Base-by-base conservation (phyloP, 2,113 vertebrate species). In the Tauraco erythrolophus region DNA sequence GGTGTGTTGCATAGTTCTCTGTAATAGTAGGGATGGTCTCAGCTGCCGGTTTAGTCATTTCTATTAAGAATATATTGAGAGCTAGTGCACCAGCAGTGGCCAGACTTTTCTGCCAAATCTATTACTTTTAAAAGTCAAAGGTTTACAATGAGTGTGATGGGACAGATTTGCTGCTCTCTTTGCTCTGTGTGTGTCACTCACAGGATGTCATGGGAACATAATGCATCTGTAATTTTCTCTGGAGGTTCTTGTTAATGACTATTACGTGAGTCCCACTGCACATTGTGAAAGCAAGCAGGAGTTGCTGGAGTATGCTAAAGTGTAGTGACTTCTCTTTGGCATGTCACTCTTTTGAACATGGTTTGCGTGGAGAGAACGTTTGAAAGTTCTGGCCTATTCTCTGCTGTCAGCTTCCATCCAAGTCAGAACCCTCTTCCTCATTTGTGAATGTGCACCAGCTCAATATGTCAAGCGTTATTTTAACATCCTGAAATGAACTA, bases 41-140 rank as follows among this genome's bases (percentile, higher is more conserved):
- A 97, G 97, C 93, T 97, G 97, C 70, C 0, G 1, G 14, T 51
- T 71, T 45, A 80, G 78, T 86, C 4, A 33, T 48, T 96, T 91
- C 92, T 65, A 91, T 97, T 88, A 96, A 39, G 86, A 88, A 50
- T 83, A 43, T 77, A 95, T 92, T 95, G 88, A n/a, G 68, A 48
- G 86, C 58, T 60, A 53, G 30, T 5, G 9, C 22, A 50, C 8
- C 86, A 92, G 78, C 88, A 78, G 94, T 54, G 70, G 28, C 83
- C 86, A 88, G 74, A 45, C 48, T 88, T 61, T 79, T 23, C 84
- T 87, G 87, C 94, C 96, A 94, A 88, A 92, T 77, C 66, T 75
- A 37, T 43, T 31, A 37, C 56, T 65, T 86, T 41, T 39, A 50
- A 54, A 57, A 66, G 51, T 77, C 58, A 81, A 6, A 84, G 69